Base-by-base conservation (phyloP, 2,113 vertebrate genomes). In the Etheostoma spectabile region DNA sequence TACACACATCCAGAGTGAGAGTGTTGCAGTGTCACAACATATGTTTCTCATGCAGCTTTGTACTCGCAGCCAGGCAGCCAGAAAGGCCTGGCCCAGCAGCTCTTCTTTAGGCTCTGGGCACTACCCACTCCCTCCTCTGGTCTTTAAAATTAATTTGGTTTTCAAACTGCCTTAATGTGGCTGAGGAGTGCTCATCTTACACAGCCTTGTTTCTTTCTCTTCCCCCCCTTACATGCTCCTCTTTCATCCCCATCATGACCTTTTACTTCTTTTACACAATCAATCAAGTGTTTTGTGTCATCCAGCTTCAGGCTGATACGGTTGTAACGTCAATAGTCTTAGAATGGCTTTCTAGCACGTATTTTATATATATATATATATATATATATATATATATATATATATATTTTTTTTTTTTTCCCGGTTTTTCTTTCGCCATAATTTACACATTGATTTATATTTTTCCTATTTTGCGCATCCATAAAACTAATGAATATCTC, bases 11-110 rank as follows among this genome's bases (percentile, higher is more conserved):
- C 53, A 68, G 15, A 67, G 68, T 45, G 21, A 35, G 16, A 62
- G 72, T 46, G 46, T 75, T 83, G 38, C 5, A 2, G 30, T 83
- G 74, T 79, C 42, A 53, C 74, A 80, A 88, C 91, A 90, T 92
- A 86, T 90, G 86, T 86, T 90, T 82, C 74, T 85, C 69, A n/a
- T 88, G 84, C 84, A 85, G 88, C 70, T 88, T 84, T 86, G 74
- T 82, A 52, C 69, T 85, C 46, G 38, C 66, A 62, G 66, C 77
- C 74, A 85, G 52, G 62, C 74, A 69, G 77, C 64, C 45, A 7
- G 52, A 45, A 68, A 76, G 55, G 73, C 60, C 82, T 51, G 60
- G 27, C 63, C 82, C 79, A 69, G 52, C 59, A 2, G 74, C 67
- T 83, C 72, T 22, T 78, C 84, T 80, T 67, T 0, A 74, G 72